Evolutionary conservation across 2,797 vertebrate genomes (phyloP), one percentile per base, ranked within the genome.

Genomic region (Pygocentrus nattereri): DNA sequence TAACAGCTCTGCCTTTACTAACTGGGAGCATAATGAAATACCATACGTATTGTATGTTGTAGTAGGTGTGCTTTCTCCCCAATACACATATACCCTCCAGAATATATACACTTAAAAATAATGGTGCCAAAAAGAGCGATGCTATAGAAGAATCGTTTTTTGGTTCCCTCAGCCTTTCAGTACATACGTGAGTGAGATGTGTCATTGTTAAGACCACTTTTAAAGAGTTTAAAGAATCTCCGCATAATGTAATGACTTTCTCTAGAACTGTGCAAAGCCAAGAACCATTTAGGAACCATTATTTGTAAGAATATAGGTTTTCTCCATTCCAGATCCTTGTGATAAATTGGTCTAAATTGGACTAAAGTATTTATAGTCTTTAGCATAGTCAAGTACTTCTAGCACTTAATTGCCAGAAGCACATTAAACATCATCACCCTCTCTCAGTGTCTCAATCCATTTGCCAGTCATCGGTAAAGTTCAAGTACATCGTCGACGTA

Each of bases 1-100:
- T 38, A 38, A 21, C 10, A 23, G 21, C 65, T 23, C 34, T 13
- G 65, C 23, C 0, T 69, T 47, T 23, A 25, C 21, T 69, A 1
- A 64, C 61, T 47, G 34, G 15, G 64, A 67, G 41, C 68, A 25
- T 34, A 47, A 47, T 34, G 25, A 61, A 27, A 67, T 27, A 30
- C 18, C 18, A 50, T 19, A 38, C 34, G 12, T 34, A n/a, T 56
- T 54, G 25, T 74, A 47, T 74, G 79, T 67, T 58, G 65, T 74
- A 58, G 61, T 74, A 68, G 16, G 25, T 52, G 25, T 31, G 27
- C 16, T 13, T 21, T 71, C 25, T 52, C 25, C 44, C 6, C 44
- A 27, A 5, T 50, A 16, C 59, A 31, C 34, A 3, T 61, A 7
- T 50, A 25, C 16, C 68, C 41, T 47, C 1, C 27, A 19, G 0